Base-by-base conservation (phyloP, 2,888 invertebrate genomes). In the Heliconius hortense region DNA sequence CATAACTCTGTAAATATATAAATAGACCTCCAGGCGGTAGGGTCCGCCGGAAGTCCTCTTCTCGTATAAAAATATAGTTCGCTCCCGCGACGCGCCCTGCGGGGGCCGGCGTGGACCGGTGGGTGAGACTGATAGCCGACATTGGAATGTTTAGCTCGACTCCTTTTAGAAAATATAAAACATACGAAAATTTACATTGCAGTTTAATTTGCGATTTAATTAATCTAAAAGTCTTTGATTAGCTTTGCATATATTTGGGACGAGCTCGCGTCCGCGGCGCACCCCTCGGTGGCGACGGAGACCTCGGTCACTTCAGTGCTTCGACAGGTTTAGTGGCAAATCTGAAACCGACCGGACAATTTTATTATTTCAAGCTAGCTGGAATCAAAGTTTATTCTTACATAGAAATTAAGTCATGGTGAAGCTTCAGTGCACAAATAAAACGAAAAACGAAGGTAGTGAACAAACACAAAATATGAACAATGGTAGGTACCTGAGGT, bases 321-420 rank as follows among this genome's bases (percentile, higher is more conserved):
- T 97, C 88, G 97, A 97, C 94, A 97, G 95, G 94, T 97, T 97
- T 90, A 97, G 95, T 90, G 97, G 97, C 95, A 97, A 96, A 96
- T 97, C 97, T 97, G 95, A 77, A 96, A 96, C 24, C n/a, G 26
- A 28, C 4, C 28, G n/a, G 39, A 59, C 13, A 43, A 68, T n/a
- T 56, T 15, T 21, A 3, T 69, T 31, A 48, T 15, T 60, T 15
- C 0, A 13, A 59, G 13, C 3, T 24, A 59, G 11, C 11, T 59
- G n/a, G 10, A 56, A 56, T 56, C n/a, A 56, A 56, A 56, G n/a
- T n/a, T 2, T 56, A n/a, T 56, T 56, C 10, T n/a, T 3, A 56
- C 10, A 3, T 56, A 56, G n/a, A 56, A 56, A 56, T 21, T n/a
- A 53, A 21, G 21, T 53, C 21, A n/a, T n/a, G 53, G 21, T 21